Percentiles rank a stretch among this genome's conserved stretches.
Evolutionary conservation across 2,888 invertebrate genomes (phyloP).

Genomic region (Antheraea assamensis): DNA sequence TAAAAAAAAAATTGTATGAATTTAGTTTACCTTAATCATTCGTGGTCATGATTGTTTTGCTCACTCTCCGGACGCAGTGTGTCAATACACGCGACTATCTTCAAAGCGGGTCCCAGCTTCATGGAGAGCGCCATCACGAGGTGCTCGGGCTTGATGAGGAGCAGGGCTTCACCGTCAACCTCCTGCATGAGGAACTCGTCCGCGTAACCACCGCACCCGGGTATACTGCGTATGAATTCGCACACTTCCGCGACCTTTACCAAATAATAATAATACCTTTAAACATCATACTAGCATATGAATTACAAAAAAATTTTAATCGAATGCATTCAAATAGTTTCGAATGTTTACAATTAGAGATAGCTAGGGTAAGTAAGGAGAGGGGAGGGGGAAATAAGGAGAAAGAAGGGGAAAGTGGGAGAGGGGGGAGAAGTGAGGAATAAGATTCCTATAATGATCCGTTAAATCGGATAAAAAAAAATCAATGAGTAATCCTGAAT

Average conservation of each 20-base stretch:
- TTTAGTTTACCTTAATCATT: constrained; percentile 57
- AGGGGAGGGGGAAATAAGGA: too few species aligned
- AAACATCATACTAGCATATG: background rate
- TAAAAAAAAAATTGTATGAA: background rate
- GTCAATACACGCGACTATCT: constrained; percentile 96
- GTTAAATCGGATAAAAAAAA: too few species aligned
- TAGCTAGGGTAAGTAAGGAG: too few species aligned
- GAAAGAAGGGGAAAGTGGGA: too few species aligned
- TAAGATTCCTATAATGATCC: too few species aligned
- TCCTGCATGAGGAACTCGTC: constrained; percentile 97
- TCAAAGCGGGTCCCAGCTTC: constrained; percentile 97
- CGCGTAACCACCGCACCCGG: constrained; percentile 95
- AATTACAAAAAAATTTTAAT: too few species aligned
- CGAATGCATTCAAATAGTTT: too few species aligned
- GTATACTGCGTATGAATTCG: constrained; percentile 93
- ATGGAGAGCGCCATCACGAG: constrained; percentile 96
- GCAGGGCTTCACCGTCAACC: constrained; percentile 96
- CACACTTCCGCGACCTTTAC: constrained; percentile 91
- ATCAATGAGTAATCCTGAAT: too few species aligned
- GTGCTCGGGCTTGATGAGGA: constrained; percentile 96
- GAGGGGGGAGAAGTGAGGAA: too few species aligned
- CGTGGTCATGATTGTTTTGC: constrained; percentile 50
- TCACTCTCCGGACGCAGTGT: constrained; percentile 87
- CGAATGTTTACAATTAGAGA: too few species aligned
- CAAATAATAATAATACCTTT: background rate